Evolutionary conservation across 1,140 invertebrate genomes (phyloP), one percentile per base, ranked within the genome.

Genomic region (Cecropterus lyciades): DNA sequence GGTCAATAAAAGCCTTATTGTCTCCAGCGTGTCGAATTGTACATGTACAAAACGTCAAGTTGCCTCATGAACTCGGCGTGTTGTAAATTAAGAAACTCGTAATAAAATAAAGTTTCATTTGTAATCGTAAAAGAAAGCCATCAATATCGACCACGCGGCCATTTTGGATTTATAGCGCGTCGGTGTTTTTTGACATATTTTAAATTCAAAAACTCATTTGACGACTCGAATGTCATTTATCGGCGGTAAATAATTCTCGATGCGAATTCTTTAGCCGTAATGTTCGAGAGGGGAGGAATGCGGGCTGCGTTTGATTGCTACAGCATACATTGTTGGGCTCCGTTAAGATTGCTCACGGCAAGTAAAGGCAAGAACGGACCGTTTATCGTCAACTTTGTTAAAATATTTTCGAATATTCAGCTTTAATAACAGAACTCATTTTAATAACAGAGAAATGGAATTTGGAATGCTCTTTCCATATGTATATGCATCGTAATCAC

Each of bases 111-210:
- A 71, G 60, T 73, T 71, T 79, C 72, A 65, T 75, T 73, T 66
- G 78, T 76, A 75, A 81, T 84, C 75, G 76, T 84, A 80, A 87
- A 87, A 82, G 74, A 82, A 79, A 78, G 82, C 71, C 80, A 79
- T 85, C 79, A 86, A 84, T 81, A 74, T 79, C 48, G 51, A 11
- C 17, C 57, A 67, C 70, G 68, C 67, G 63, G 74, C 73, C 70
- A 75, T 79, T 75, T 79, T 70, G 67, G 69, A 77, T 86, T 88
- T 88, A 88, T 77, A 72, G 69, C 59, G 57, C 69, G 70, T 66
- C 69, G 73, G 73, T 66, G 67, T 69, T 77, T 79, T 76, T 75
- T 76, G 68, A 79, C 72, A 59, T 60, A 72, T 79, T 78, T 72
- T 70, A 63, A 63, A 63, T 52, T 73, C 75, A 75, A 81, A 79